Percentiles rank a stretch among this genome's conserved stretches.
These are phyloP conservation scores for Periplaneta americana DNA, from an alignment of 1,140 invertebrate species.

Conservation along the genomic window DNA sequence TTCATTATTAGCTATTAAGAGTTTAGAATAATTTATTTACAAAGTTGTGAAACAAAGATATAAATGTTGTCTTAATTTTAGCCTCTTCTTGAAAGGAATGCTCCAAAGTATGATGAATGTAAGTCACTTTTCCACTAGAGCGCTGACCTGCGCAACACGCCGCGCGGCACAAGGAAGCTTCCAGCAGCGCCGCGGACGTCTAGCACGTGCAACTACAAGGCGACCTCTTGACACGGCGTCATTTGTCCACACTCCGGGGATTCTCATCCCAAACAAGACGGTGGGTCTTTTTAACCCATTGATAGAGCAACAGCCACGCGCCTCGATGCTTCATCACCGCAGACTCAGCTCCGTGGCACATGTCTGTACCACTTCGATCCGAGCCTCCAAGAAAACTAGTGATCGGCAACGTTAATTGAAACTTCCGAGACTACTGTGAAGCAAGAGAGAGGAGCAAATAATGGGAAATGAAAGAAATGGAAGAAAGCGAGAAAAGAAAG, in stretches of 20 bases:
- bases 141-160: neutral
- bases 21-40: too few relatives aligned
- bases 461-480: neutral
- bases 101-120: too few relatives aligned
- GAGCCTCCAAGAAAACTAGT: neutral
- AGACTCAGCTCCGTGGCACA: too few relatives aligned
- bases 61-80: too few relatives aligned
- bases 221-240: constrained; percentile 8
- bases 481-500: too few relatives aligned
- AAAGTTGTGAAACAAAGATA: too few relatives aligned
- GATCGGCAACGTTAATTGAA: neutral
- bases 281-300: neutral
- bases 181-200: neutral
- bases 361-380: too few relatives aligned
- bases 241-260: constrained; percentile 14
- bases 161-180: neutral
- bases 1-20: too few relatives aligned
- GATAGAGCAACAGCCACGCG: neutral
- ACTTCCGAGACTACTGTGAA: neutral
- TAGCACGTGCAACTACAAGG: neutral
- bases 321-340: neutral
- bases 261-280: neutral
- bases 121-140: neutral
- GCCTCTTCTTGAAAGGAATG: too few relatives aligned
- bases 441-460: neutral